phyloP scores from a whole-genome alignment of 2,888 invertebrate genomes.

The Drosophila mayaguana region DNA sequence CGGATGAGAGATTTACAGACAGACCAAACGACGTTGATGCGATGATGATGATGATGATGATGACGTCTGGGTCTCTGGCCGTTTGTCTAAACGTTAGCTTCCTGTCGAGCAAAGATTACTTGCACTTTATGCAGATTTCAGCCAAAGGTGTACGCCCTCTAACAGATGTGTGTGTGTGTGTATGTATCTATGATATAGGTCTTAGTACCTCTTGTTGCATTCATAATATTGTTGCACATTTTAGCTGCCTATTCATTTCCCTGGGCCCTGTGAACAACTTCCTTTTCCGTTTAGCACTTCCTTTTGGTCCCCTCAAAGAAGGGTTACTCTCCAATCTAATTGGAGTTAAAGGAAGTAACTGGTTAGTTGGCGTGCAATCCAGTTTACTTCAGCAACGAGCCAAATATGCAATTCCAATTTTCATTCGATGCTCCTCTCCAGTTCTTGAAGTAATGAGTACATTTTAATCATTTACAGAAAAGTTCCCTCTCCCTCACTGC shows the following conservation, averaged over 20 bases:
- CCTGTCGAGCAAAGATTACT: slow-evolving; percentile 69
- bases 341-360: slow-evolving; percentile 58
- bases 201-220: slow-evolving; percentile 24
- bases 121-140: slow-evolving; percentile 71
- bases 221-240: slow-evolving; percentile 24
- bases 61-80: slow-evolving; percentile 57
- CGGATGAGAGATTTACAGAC: slow-evolving; percentile 79
- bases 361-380: slow-evolving; percentile 41
- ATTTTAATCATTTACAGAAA: slow-evolving; percentile 43
- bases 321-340: slow-evolving; percentile 43
- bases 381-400: slow-evolving; percentile 26
- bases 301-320: slow-evolving; percentile 36
- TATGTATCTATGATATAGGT: not conserved
- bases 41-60: slow-evolving; percentile 43
- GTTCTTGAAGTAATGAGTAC: slow-evolving; percentile 30
- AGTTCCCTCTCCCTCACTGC: not conserved
- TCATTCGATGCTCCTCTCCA: slow-evolving; percentile 15
- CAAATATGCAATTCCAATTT: slow-evolving; percentile 38
- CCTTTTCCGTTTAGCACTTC: slow-evolving; percentile 68
- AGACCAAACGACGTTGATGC: slow-evolving; percentile 36
- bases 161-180: not conserved
- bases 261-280: slow-evolving; percentile 58
- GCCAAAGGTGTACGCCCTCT: slow-evolving; percentile 54
- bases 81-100: slow-evolving; percentile 78
- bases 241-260: slow-evolving; percentile 30